Conservation (phyloP, 2,888 invertebrate genomes). For the Subacronicta megacephala region DNA sequence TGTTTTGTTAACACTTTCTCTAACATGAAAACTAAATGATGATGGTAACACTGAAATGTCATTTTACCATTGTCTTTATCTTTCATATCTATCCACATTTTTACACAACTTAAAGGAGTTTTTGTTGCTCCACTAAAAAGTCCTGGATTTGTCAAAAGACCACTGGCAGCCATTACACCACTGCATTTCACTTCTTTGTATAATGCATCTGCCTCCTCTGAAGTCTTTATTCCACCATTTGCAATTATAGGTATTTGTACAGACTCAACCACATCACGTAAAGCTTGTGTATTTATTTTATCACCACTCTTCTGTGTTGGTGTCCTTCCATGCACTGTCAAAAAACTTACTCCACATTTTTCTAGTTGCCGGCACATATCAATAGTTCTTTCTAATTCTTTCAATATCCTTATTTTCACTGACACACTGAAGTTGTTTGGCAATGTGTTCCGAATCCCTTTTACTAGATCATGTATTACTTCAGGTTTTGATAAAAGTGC, state of each 20-base stretch:
- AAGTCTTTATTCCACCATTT: slow-evolving; percentile 96
- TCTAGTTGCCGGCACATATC: slow-evolving; percentile 95
- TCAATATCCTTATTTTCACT: slow-evolving; percentile 96
- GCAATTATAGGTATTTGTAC: slow-evolving; percentile 96
- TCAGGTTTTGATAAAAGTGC: slow-evolving; percentile 95
- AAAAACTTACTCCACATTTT: slow-evolving; percentile 95
- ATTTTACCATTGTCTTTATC: slow-evolving; percentile 90
- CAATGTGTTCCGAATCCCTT: slow-evolving; percentile 93
- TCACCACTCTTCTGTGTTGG: slow-evolving; percentile 94
- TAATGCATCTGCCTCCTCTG: slow-evolving; percentile 92
- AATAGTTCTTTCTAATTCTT: slow-evolving; percentile 92
- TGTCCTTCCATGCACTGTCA: slow-evolving; percentile 98
- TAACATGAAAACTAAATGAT: slow-evolving; percentile 98
- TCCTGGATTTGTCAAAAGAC: slow-evolving; percentile 96
- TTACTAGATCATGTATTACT: slow-evolving; percentile 94
- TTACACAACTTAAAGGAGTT: slow-evolving; percentile 94
- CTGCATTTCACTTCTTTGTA: slow-evolving; percentile 92
- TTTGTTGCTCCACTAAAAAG: slow-evolving; percentile 93
- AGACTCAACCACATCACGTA: slow-evolving; percentile 92
- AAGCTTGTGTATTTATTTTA: slow-evolving; percentile 91
- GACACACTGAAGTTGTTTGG: slow-evolving; percentile 95
- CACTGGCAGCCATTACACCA: slow-evolving; percentile 98
- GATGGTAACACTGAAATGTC: slow-evolving; percentile 96
- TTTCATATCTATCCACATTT: slow-evolving; percentile 94
- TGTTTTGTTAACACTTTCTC: slow-evolving; percentile 93